Evolutionary conservation across 2,797 vertebrate genomes (phyloP), one percentile per base, ranked within the genome.

Genomic region (Chanos chanos): DNA sequence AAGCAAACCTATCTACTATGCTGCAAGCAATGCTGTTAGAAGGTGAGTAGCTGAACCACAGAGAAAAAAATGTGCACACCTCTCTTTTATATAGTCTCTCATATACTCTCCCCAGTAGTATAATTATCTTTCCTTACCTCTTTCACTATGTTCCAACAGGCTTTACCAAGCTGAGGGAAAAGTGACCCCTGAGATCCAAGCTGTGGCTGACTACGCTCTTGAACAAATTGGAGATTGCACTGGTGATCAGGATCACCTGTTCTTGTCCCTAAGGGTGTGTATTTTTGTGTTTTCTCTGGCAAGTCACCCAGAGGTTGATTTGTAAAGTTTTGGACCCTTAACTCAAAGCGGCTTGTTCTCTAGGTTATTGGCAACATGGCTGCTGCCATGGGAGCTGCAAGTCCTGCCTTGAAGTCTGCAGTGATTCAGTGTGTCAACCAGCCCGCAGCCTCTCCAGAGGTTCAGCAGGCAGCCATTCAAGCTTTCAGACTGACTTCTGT

Each of bases 301-400:
- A n/a, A n/a, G n/a, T n/a, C n/a, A n/a, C n/a, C n/a, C n/a, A n/a
- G n/a, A n/a, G n/a, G n/a, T n/a, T n/a, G n/a, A n/a, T n/a, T n/a
- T n/a, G n/a, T n/a, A n/a, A n/a, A 5, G 2, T 9, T 2, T 1
- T 33, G 36, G 4, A 31, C 7, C 9, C 5, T n/a, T n/a, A n/a
- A n/a, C n/a, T n/a, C n/a, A n/a, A 30, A 51, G 54, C 64, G 58
- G 56, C 52, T 7, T 73, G 2, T 16, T 60, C 68, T 30, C 41
- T 68, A 99, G 96, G 90, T 95, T 68, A 89, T 95, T 86, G 96
- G 96, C 83, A 99, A 97, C 77, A 96, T 96, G 92, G 96, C 94
- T 39, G 78, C 80, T 55, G 89, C 89, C 50, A 68, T 99, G 75
- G 85, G 91, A 31, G 66, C 74, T 34, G 81, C 90, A 30, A 86